Percentiles rank a stretch among this genome's conserved stretches.
These are phyloP conservation scores for Stylophora pistillata DNA, from an alignment of 64 coral and sea anemone species.

Conservation along the genomic window DNA sequence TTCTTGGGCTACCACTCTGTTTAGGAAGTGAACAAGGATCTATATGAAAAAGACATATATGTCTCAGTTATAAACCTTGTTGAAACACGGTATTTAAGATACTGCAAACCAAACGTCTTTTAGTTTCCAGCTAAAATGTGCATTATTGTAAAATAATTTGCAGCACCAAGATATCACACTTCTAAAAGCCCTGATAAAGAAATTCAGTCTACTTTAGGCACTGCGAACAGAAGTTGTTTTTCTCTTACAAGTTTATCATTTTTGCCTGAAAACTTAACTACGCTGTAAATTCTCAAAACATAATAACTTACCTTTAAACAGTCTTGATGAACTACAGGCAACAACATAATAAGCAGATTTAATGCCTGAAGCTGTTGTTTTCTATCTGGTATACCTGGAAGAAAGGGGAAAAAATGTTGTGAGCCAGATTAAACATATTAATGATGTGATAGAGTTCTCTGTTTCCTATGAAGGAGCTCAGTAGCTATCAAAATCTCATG, in stretches of 20 bases:
- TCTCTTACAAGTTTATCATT: no score
- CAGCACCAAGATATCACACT: no score
- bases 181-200: no score
- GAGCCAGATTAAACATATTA: background rate
- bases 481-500: no score
- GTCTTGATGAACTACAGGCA: slow-evolving; percentile 91
- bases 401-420: background rate
- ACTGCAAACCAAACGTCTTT: background rate
- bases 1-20: slow-evolving; percentile 68
- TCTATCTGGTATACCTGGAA: slow-evolving; percentile 89
- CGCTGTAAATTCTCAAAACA: no score
- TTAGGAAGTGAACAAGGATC: slow-evolving; percentile 90
- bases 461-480: no score
- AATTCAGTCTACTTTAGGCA: no score
- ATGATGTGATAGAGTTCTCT: no score
- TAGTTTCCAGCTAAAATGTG: no score
- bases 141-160: no score
- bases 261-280: no score
- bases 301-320: slow-evolving; percentile 69
- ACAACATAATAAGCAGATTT: slow-evolving; percentile 86
- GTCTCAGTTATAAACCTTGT: background rate
- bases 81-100: background rate
- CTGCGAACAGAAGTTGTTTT: no score
- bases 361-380: slow-evolving; percentile 94
- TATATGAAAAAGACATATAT: background rate